Percentiles rank a stretch among this genome's conserved stretches.
phyloP scores from a whole-genome alignment of 92 coral and sea anemone genomes.

The Diadumene lineata region DNA sequence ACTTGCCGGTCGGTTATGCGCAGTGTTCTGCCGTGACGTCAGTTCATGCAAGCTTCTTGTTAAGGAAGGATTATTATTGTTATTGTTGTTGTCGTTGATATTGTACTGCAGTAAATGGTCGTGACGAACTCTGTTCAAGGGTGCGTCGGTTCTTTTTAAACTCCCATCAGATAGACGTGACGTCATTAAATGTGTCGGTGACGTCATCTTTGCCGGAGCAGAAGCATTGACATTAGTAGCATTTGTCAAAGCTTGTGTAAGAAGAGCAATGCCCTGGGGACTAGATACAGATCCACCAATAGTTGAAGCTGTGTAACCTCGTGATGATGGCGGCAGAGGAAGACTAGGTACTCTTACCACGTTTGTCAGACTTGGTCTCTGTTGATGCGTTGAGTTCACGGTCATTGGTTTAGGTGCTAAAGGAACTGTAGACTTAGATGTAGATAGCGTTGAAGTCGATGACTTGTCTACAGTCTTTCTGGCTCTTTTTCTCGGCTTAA shows the following conservation, averaged over 20 bases:
- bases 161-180: not conserved
- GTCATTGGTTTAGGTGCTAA: not conserved
- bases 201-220: not conserved
- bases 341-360: not conserved
- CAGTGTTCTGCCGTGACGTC: not conserved
- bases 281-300: not conserved
- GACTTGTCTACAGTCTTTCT: no score
- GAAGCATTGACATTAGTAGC: not conserved
- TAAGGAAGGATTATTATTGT: not conserved
- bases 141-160: not conserved
- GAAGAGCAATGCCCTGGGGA: not conserved
- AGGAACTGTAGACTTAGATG: not conserved
- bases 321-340: not conserved
- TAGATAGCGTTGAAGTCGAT: no score
- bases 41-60: not conserved
- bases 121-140: not conserved
- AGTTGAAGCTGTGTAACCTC: not conserved
- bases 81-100: not conserved
- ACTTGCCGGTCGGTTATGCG: not conserved
- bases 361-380: not conserved
- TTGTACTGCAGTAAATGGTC: not conserved
- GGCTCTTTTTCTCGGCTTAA: not conserved
- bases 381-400: not conserved
- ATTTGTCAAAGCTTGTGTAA: not conserved
- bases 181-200: not conserved